phyloP scores from a whole-genome alignment of 2,113 vertebrate species.

The Dasyprocta punctata region DNA sequence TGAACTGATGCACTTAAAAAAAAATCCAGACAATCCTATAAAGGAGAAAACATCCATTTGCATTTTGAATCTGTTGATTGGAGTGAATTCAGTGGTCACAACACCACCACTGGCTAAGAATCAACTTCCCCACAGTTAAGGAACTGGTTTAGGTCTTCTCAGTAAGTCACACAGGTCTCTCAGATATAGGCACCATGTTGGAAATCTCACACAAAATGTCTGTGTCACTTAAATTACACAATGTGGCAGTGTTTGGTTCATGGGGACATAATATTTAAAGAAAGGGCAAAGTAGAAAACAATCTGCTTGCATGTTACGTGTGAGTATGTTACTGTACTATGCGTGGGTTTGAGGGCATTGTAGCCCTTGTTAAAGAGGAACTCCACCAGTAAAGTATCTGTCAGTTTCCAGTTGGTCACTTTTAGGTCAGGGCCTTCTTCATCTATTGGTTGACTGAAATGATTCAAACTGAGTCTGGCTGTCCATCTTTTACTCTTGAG shows the following conservation, averaged over 20 bases:
- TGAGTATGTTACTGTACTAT: conserved; percentile 79
- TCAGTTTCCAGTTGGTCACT: conserved; percentile 79
- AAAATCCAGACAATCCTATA: conserved; percentile 76
- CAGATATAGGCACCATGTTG: conserved; percentile 92
- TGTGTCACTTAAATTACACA: conserved; percentile 89
- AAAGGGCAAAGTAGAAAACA: conserved; percentile 86
- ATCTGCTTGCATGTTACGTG: conserved; percentile 77
- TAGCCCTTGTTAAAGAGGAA: conserved; percentile 81
- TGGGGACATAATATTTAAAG: conserved; percentile 82
- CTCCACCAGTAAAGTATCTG: conserved; percentile 81
- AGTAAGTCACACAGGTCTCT: conserved; percentile 85
- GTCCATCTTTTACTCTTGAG: conserved; percentile 61
- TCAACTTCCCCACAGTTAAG: conserved; percentile 77
- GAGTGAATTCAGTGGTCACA: conserved; percentile 82
- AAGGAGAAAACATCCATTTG: conserved; percentile 82
- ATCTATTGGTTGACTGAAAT: conserved; percentile 73
- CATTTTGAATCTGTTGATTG: conserved; percentile 82
- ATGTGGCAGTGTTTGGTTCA: conserved; percentile 90
- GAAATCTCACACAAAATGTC: conserved; percentile 89
- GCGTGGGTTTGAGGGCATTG: conserved; percentile 81
- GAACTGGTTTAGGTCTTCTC: conserved; percentile 85
- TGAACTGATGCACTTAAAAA: conserved; percentile 85
- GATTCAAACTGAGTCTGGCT: conserved; percentile 70
- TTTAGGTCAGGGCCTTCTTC: conserved; percentile 78
- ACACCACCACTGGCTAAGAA: conserved; percentile 81